Conservation (phyloP, 2,113 vertebrate genomes). For the Xiphias gladius region DNA sequence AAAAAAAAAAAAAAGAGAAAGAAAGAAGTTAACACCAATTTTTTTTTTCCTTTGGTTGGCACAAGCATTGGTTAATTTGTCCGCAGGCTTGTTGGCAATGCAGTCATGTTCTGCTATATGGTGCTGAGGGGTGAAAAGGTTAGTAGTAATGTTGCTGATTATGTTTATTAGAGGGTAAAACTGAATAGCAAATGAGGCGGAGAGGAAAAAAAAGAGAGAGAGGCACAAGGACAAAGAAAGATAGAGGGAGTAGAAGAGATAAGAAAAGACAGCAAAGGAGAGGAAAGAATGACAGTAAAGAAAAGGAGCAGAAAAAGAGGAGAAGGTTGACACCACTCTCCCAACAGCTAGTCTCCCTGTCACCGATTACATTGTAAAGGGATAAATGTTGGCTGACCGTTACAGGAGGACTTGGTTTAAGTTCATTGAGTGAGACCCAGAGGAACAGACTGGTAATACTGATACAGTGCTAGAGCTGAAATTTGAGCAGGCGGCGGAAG, state of each 20-base stretch:
- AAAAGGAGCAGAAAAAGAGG: slow-evolving; percentile 4
- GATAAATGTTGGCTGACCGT: neutral
- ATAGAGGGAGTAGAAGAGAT: neutral
- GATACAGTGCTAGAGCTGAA: neutral
- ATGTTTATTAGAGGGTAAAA: slow-evolving; percentile 29
- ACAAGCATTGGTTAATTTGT: slow-evolving; percentile 5
- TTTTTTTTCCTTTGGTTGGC: neutral
- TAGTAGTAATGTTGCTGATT: neutral
- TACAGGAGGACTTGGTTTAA: neutral
- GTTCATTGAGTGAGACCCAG: neutral
- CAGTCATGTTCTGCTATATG: slow-evolving; percentile 2
- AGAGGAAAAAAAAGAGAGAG: slow-evolving; percentile 3
- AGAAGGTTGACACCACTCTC: neutral
- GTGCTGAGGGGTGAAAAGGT: slow-evolving; percentile 35
- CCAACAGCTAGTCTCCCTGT: neutral
- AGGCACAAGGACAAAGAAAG: neutral
- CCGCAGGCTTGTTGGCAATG: slow-evolving; percentile 37
- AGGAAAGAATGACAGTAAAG: slow-evolving; percentile 1
- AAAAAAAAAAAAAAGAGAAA: neutral
- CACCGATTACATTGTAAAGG: neutral
- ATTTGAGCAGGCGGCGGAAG: neutral
- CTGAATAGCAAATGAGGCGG: neutral
- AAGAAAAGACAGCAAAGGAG: neutral
- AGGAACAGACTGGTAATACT: neutral
- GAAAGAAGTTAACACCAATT: neutral